Evolutionary conservation across 2,888 invertebrate genomes (phyloP).

Genomic region (Caradrina kadenii): DNA sequence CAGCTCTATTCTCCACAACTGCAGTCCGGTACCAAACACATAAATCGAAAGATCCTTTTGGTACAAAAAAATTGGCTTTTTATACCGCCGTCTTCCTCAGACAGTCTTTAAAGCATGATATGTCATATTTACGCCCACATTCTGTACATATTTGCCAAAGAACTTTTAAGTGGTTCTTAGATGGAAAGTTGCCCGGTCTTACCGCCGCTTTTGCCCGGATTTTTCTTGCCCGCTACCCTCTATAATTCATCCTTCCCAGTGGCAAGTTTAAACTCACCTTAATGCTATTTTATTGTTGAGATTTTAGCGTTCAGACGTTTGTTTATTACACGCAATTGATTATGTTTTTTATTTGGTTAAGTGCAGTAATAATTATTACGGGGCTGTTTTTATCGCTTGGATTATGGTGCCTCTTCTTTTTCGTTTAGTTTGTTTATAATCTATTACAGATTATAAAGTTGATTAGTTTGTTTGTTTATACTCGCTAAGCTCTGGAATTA

Average conservation of each 20-base stretch:
- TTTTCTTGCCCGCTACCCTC: conserved; percentile 55
- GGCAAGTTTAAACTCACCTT: conserved; percentile 63
- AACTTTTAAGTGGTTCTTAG: conserved; percentile 67
- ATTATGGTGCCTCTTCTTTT: not conserved
- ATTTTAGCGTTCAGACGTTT: conserved; percentile 51
- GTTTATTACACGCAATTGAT: conserved; percentile 60
- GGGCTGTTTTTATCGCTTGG: not conserved
- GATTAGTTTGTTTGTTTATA: no score
- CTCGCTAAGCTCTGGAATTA: no score
- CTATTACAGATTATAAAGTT: no score
- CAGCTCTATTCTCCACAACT: no score
- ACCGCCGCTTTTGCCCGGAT: conserved; percentile 47
- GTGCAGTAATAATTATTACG: not conserved
- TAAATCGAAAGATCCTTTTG: no score
- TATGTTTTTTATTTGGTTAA: conserved; percentile 45
- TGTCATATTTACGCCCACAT: conserved; percentile 20
- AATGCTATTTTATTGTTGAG: conserved; percentile 60
- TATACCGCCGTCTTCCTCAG: not conserved
- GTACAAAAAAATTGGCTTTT: not conserved
- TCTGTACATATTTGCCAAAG: conserved; percentile 64
- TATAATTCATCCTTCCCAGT: conserved; percentile 64
- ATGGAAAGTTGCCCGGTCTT: conserved; percentile 56
- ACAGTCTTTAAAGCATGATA: not conserved
- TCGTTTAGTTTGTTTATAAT: no score
- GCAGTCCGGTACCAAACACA: no score